A percentile compares a stretch with the other conserved stretches of the same genome.
Evolutionary conservation across 2,113 vertebrate genomes (phyloP).

Genomic region (Mesembrinibis cayennensis): DNA sequence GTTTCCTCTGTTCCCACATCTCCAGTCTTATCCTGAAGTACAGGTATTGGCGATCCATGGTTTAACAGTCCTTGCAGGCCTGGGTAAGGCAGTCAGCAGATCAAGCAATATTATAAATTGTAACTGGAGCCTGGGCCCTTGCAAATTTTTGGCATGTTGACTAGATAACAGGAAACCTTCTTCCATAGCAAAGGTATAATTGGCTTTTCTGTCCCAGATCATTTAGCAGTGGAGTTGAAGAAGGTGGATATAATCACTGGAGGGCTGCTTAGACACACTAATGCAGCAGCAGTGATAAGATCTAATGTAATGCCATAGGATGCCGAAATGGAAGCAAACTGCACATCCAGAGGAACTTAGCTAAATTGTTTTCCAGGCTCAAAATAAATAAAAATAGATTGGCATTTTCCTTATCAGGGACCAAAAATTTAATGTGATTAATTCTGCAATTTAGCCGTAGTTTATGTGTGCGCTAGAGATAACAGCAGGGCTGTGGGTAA

Average conservation of each 20-base stretch:
- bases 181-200: background rate
- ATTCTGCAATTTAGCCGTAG: constrained; percentile 45
- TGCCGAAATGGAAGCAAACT: background rate
- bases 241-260: background rate
- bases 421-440: constrained; percentile 53
- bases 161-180: background rate
- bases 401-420: constrained; percentile 31
- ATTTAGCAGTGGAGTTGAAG: constrained; percentile 27
- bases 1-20: background rate
- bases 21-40: background rate
- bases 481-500: constrained; percentile 34
- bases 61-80: background rate
- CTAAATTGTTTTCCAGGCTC: constrained; percentile 41
- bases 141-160: background rate
- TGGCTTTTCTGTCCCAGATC: constrained; percentile 28
- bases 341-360: background rate
- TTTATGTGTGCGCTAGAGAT: constrained; percentile 42
- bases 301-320: background rate
- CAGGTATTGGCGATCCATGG: fast-evolving
- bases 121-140: background rate
- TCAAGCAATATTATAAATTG: background rate
- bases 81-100: background rate
- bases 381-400: constrained; percentile 50
- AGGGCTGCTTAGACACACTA: background rate
- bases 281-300: background rate